Conservation (phyloP, 2,888 invertebrate genomes). For the Conomelus anceps region DNA sequence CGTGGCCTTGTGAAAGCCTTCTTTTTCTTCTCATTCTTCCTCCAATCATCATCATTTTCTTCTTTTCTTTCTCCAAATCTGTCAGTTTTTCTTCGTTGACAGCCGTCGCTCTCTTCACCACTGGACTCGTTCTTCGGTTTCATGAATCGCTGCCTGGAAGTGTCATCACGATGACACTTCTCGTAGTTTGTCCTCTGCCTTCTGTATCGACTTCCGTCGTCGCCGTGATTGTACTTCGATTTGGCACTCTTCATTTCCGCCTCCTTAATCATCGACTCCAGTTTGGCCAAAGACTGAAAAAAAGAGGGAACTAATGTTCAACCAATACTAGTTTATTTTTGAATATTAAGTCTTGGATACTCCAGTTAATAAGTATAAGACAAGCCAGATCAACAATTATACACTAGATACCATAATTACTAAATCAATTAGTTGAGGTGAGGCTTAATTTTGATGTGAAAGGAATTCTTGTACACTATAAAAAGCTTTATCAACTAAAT, state of each 20-base stretch:
- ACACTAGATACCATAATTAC: no score
- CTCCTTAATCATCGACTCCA: constrained; percentile 46
- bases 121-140: background rate
- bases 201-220: background rate
- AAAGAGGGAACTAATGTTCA: constrained; percentile 16
- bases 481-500: no score
- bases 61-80: constrained; percentile 15
- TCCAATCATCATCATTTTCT: background rate
- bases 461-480: no score
- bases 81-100: background rate
- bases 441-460: no score
- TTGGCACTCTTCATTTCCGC: constrained; percentile 41
- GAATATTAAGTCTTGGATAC: no score
- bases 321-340: no score
- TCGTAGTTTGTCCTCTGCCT: constrained; percentile 20
- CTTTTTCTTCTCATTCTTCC: background rate
- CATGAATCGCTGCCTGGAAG: background rate
- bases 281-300: constrained; percentile 47
- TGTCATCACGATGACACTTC: background rate
- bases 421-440: no score
- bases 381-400: no score
- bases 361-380: no score
- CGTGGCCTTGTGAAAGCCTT: constrained; percentile 13
- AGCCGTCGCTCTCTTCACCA: constrained; percentile 24
- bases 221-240: background rate